Conservation (phyloP, 2,888 invertebrate species). For the Ormyrus labotus region DNA sequence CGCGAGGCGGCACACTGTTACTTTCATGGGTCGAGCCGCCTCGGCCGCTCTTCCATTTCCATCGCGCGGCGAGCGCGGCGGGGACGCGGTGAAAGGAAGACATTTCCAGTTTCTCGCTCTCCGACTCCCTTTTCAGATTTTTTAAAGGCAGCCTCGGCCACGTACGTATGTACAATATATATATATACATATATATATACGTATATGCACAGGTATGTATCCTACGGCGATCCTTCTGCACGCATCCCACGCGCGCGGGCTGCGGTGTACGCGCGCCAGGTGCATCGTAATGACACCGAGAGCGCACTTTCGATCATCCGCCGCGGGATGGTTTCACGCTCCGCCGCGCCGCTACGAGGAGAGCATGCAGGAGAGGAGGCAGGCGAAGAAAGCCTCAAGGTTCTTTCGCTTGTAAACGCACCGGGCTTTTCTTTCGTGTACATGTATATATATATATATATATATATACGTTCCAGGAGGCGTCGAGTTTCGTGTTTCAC, state of each 20-base stretch:
- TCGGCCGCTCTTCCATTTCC: slow-evolving; percentile 58
- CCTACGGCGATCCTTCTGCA: not conserved
- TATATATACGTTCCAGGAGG: too few species aligned
- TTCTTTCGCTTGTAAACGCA: too few species aligned
- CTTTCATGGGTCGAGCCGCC: slow-evolving; percentile 73
- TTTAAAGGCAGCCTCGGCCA: not conserved
- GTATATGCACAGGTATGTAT: not conserved
- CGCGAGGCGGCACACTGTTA: slow-evolving; percentile 68
- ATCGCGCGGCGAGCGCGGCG: slow-evolving; percentile 56
- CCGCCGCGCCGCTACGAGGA: not conserved
- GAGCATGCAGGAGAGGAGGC: too few species aligned
- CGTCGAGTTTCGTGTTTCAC: too few species aligned
- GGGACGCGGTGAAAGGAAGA: slow-evolving; percentile 71
- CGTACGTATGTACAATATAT: not conserved
- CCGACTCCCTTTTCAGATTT: not conserved
- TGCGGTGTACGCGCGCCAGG: slow-evolving; percentile 30
- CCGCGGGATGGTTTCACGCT: not conserved
- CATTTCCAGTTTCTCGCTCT: slow-evolving; percentile 64
- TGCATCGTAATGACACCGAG: slow-evolving; percentile 36
- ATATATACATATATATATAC: not conserved
- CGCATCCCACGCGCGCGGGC: slow-evolving; percentile 21
- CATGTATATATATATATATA: too few species aligned
- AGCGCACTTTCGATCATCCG: slow-evolving; percentile 31
- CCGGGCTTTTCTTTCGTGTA: too few species aligned
- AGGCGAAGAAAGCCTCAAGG: too few species aligned